Evolutionary conservation across 2,888 invertebrate genomes (phyloP), one percentile per base, ranked within the genome.

Genomic region (Epinotia nisella): DNA sequence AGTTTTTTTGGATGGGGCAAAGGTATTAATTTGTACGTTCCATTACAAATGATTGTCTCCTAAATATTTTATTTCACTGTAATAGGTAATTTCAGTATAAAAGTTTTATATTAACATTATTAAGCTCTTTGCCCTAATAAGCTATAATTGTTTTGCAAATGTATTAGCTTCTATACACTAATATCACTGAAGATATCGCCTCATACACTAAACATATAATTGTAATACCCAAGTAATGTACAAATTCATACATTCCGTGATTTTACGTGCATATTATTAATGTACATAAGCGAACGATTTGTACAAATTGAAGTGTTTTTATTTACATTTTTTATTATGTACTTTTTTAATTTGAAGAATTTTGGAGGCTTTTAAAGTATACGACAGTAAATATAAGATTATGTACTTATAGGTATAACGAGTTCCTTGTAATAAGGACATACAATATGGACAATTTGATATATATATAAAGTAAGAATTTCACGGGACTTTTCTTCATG

Each of bases 311-410:
- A 83, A 84, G 85, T 87, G 83, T 88, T 83, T 84, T 83, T 83
- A 83, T 83, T 85, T 85, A 84, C 85, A 87, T 87, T 88, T 83
- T 85, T 81, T 82, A 71, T 59, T 67, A 67, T 82, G 79, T 83
- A 78, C 81, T 84, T 83, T 85, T 83, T 85, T 80, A 83, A 86
- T 90, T 88, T 85, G 82, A 84, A 87, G 85, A 84, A 85, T 90
- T 90, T 93, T 90, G 90, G 93, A 93, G 93, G 93, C 93, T 93
- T 93, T 90, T 91, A 89, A 91, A 89, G 92, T 93, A 93, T 93
- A 93, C 92, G 93, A 92, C 80, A 84, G 85, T 85, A 87, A 91
- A 88, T 89, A 81, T 93, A 91, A 91, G 92, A 87, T 87, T 90
- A 91, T 88, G 92, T 93, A 93, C 92, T 93, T 93, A 62, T 62